A percentile compares a stretch with the other conserved stretches of the same genome.
These are phyloP conservation scores for Dysidea cf. avara DNA, from an alignment of 37 sponge, comb jelly and placozoan species.

Conservation along the genomic window DNA sequence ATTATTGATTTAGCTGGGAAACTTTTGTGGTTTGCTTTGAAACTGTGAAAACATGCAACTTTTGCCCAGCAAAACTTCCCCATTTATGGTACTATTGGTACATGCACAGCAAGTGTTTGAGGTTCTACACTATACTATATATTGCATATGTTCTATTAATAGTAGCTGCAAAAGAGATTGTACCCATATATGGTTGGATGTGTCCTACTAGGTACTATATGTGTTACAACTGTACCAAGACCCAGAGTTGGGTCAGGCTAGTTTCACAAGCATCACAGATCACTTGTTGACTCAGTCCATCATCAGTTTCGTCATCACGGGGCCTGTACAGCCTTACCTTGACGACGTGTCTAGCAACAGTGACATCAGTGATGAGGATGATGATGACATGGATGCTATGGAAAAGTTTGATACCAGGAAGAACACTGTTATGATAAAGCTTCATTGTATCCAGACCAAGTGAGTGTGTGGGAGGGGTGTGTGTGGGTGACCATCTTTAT, in stretches of 20 bases:
- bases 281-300: slow-evolving; percentile 82
- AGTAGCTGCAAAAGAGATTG: too few species aligned
- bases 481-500: background rate
- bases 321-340: slow-evolving; percentile 2
- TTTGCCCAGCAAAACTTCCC: too few species aligned
- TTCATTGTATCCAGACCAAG: slow-evolving; percentile 75
- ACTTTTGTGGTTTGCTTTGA: too few species aligned
- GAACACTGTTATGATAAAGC: slow-evolving; percentile 40
- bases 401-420: slow-evolving; percentile 42
- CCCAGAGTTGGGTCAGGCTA: slow-evolving; percentile 42
- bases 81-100: too few species aligned
- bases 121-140: too few species aligned
- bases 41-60: too few species aligned
- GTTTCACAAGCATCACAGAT: slow-evolving; percentile 67
- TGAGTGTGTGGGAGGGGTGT: slow-evolving; percentile 9
- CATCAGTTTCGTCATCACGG: slow-evolving; percentile 67
- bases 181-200: too few species aligned
- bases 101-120: too few species aligned
- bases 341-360: slow-evolving; percentile 39
- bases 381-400: background rate
- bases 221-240: slow-evolving; percentile 65
- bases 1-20: too few species aligned
- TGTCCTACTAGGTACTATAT: slow-evolving; percentile 50
- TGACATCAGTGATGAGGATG: slow-evolving; percentile 22
- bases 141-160: too few species aligned